Evolutionary conservation across 2,888 invertebrate species (phyloP), one percentile per base, ranked within the genome.

Genomic region (Orthonychiurus folsomi): DNA sequence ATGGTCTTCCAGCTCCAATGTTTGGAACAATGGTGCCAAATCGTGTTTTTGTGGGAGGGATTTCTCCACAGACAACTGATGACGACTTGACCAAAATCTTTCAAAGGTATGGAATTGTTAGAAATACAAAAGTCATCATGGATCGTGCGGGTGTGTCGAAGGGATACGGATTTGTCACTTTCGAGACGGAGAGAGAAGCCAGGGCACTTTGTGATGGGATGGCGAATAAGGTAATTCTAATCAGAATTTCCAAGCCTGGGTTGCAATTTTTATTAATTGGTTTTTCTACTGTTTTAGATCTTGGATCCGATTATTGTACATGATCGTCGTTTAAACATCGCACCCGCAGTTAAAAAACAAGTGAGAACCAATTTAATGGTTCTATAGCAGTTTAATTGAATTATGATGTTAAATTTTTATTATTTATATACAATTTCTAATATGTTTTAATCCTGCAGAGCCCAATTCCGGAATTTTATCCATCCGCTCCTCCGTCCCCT

Each of bases 1-100:
- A 55, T 27, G 60, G 61, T 47, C 59, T 60, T 20, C 24, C 69
- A 80, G 79, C 80, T 50, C 81, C 81, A 1, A 81, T 81, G 74
- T 81, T 79, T 75, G 84, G 93, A 86, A 93, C 93, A 37, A 82
- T 93, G 66, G 91, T 95, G 74, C 94, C 94, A 65, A 94, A 94
- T 78, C 82, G 95, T 74, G 90, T 96, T 52, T 96, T 96, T 79
- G 95, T 96, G 59, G 95, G 96, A 63, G 96, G 95, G 25, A 94
- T 96, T 75, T 89, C 93, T 62, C 85, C 91, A 74, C 91, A 88
- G 75, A 94, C 94, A 55, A 92, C 93, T 57, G 95, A 94, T 79
- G 86, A 87, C 61, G 95, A 95, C 76, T 80, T 96, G 69, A 87
- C 89, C 79, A 87, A 89, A 77, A 86, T 94, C 69, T 96, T 96